Evolutionary conservation across 2,888 invertebrate species (phyloP), one percentile per base, ranked within the genome.

Genomic region (Coelopa pilipes): DNA sequence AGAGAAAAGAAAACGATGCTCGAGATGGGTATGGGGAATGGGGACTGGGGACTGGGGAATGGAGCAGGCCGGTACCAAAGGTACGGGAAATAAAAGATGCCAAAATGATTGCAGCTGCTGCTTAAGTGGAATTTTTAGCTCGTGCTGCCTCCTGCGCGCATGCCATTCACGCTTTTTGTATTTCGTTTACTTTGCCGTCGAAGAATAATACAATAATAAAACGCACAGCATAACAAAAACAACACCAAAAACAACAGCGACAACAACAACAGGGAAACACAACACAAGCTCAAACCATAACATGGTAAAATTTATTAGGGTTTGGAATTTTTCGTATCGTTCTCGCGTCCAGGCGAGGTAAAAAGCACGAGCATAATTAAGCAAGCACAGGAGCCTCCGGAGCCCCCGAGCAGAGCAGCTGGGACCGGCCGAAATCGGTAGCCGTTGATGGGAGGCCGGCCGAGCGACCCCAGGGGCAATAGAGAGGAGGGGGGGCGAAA

Each of bases 81-180:
- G 65, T 65, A 65, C 45, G 46, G 7, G 34, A 65, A 65, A 10
- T 19, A 15, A 65, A 65, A 65, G 65, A 65, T 65, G 65, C 65
- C 65, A 34, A 65, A 65, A 15, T 46, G 65, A 47, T 47, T 65
- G 65, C 65, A 65, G 65, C 65, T 65, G 65, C 65, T 65, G 65
- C 46, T 17, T 15, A 47, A 65, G 19, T 65, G 65, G 65, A 65
- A 65, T 65, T 65, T 59, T 65, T 65, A 65, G 65, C 65, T 65
- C 65, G 65, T 65, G 65, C 65, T 65, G 46, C 34, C 17, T 34
- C 34, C 34, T 46, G 46, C 46, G 65, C 65, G 65, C 65, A 65
- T 65, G 65, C 65, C 65, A 47, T 65, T 65, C 65, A 65, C 65
- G 65, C 65, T 34, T 65, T 65, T 65, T 63, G 46, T 63, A 63